Base-by-base conservation (phyloP, 2,113 vertebrate genomes). In the Odontophorus gujanensis region DNA sequence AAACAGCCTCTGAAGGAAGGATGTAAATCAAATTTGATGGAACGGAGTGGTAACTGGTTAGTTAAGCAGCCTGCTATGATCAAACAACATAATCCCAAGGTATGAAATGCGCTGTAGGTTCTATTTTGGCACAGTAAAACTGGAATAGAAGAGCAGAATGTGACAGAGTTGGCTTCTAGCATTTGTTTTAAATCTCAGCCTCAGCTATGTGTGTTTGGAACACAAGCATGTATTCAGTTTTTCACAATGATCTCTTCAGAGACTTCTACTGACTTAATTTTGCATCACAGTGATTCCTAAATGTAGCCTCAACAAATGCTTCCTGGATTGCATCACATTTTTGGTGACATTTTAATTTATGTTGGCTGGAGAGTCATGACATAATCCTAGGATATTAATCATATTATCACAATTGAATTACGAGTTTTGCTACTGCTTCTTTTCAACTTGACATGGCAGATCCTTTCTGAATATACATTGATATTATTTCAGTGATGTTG, bases 341-440 rank as follows among this genome's bases (percentile, higher is more conserved):
- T 10, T 20, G 61, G 9, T 66, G 24, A 8, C 5, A 43, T 74
- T 74, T 91, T 47, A 80, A 59, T 83, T 47, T 15, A 40, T 32
- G 18, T 13, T 0, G 1, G 30, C 59, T 21, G 67, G 26, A 84
- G 69, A 58, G 14, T 55, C 68, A 45, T 43, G 59, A 59, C 51
- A 55, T 24, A 59, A 36, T 16, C 38, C 50, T 47, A 53, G 55
- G 45, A 59, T 30, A 47, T 1, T 51, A 32, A 34, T 22, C 34
- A 12, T 21, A 55, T 87, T 24, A 50, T 87, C 0, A 0, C 0
- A 6, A 63, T 3, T 34, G 59, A 62, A 85, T 18, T 16, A 34
- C 5, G 34, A 66, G 24, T 47, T 75, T 32, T 68, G 57, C 16
- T 62, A 25, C 34, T 47, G 36, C 30, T 83, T 81, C 50, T 57